Evolutionary conservation across 2,113 vertebrate species (phyloP), one percentile per base, ranked within the genome.

Genomic region (Macquaria ambigua): DNA sequence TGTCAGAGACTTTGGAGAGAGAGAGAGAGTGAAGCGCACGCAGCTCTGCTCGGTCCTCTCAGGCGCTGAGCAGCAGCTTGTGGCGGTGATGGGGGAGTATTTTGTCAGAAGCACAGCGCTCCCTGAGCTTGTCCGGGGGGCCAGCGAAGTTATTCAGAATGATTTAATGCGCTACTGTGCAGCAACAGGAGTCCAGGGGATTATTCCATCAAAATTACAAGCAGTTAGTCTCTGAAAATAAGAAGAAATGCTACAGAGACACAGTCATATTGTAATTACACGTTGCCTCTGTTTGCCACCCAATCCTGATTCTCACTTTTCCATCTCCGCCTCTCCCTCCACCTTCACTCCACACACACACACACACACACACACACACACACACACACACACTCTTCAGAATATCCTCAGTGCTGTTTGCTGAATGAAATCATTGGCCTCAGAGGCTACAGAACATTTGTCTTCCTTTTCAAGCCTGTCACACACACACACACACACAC

Each of bases 121-220:
- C 84, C 56, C 75, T 41, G 48, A 76, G 83, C 80, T 61, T 78
- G 86, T 82, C 88, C 87, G 8, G 37, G 39, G 56, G 73, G 39
- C 16, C 3, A 18, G 85, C 46, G 80, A 89, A 90, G 83, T 90
- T 87, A 58, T 68, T 88, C 86, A 23, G 50, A 61, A 81, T 83
- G 68, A 92, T 94, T 92, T 74, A 90, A 81, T 75, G 86, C 69
- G 52, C 80, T 12, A 67, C 82, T 81, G 81, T 79, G 88, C 89
- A 86, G 82, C 91, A 92, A 86, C 89, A 90, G 79, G 81, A 90
- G 81, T 82, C 37, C 73, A 9, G 55, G 31, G 59, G 75, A 89
- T 86, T 83, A 87, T 86, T 90, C 82, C 58, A 84, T 88, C 56
- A 67, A 84, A 79, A 90, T 87, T 85, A 84, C 58, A 74, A 79